Percentiles rank a stretch among this genome's conserved stretches.
Evolutionary conservation across 2,797 vertebrate species (phyloP).

Genomic region (Pipistrellus pipistrellus): DNA sequence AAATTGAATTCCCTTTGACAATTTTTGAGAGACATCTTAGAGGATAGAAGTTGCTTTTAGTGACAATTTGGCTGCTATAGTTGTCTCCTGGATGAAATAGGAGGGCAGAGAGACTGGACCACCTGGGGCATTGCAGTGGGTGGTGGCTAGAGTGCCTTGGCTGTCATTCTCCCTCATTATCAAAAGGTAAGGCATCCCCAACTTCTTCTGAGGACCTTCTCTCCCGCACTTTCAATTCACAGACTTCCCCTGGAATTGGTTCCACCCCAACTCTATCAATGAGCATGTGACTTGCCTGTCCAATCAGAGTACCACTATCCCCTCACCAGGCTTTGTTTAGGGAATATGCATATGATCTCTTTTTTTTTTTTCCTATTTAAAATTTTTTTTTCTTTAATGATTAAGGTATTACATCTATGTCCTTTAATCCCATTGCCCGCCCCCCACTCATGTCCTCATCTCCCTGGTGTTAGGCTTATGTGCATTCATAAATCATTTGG

Average conservation of each 20-base stretch:
- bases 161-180: not conserved
- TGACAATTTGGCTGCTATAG: not conserved
- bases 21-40: not conserved
- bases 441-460: too few species aligned
- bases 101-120: not conserved
- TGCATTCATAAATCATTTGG: too few species aligned
- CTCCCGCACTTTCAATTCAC: not conserved
- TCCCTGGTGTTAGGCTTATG: too few species aligned
- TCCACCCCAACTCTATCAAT: not conserved
- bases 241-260: not conserved
- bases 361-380: not conserved
- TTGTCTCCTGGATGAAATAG: not conserved
- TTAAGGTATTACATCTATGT: too few species aligned
- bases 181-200: not conserved
- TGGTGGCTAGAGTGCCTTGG: not conserved
- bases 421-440: too few species aligned
- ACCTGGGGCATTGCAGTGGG: rapidly evolving
- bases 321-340: not conserved
- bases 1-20: not conserved
- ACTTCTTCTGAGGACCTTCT: not conserved
- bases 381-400: too few species aligned
- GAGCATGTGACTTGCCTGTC: not conserved
- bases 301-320: not conserved
- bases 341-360: not conserved
- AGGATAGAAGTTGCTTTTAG: not conserved